These are phyloP conservation scores for Zele albiditarsus DNA, from an alignment of 2,888 invertebrate species.

Conservation along the genomic window DNA sequence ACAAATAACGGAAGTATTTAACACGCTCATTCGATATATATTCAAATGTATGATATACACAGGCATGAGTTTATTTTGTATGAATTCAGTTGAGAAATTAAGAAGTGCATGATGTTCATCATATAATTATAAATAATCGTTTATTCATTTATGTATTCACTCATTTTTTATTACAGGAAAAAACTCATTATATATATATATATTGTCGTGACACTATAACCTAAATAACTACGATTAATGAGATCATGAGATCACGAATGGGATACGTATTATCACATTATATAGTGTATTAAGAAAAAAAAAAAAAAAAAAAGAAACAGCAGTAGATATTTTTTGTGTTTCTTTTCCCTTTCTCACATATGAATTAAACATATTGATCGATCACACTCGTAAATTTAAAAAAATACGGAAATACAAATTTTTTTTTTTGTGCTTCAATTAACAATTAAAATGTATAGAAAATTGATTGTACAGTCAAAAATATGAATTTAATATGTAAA, in stretches of 20 bases:
- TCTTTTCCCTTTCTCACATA: neutral
- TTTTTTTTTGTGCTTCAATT: too few relatives aligned
- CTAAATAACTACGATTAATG: conserved; percentile 12
- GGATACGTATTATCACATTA: neutral
- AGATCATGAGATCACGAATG: conserved; percentile 9
- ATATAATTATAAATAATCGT: too few relatives aligned
- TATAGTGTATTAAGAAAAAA: neutral
- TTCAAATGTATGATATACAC: neutral
- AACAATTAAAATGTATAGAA: too few relatives aligned
- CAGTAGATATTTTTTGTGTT: neutral
- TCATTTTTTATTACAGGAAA: conserved; percentile 7
- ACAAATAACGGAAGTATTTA: too few relatives aligned
- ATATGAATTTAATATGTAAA: too few relatives aligned
- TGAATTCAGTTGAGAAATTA: neutral
- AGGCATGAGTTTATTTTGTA: neutral
- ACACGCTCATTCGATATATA: neutral
- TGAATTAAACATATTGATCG: neutral
- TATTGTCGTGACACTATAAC: neutral
- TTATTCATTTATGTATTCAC: neutral
- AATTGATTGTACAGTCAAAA: too few relatives aligned
- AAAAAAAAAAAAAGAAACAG: neutral
- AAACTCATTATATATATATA: neutral
- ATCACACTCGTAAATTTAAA: neutral
- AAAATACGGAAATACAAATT: neutral
- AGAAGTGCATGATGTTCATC: neutral